These are phyloP conservation scores for Hepsetus odoe DNA, from an alignment of 2,113 vertebrate genomes.

Conservation along the genomic window DNA sequence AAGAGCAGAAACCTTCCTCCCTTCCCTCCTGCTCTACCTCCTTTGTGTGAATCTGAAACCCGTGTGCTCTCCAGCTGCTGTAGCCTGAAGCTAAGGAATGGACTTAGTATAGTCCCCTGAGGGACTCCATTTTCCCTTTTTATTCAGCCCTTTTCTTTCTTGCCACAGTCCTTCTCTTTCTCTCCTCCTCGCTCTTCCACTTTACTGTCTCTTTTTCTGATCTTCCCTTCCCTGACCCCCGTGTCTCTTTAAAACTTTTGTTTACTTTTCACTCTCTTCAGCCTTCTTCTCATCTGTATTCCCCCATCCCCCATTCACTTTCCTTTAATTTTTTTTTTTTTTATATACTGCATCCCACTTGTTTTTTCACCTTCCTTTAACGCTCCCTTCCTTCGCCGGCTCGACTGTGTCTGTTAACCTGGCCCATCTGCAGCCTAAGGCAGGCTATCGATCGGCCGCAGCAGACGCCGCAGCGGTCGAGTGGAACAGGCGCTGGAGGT, in stretches of 20 bases:
- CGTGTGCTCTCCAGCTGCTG: neutral
- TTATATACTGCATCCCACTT: slow-evolving; percentile 41
- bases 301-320: neutral
- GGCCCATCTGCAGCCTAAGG: slow-evolving; percentile 47
- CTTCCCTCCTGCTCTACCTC: neutral
- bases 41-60: neutral
- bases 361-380: slow-evolving; percentile 27
- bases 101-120: neutral
- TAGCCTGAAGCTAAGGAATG: neutral
- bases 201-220: slow-evolving; percentile 29
- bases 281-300: slow-evolving; percentile 14
- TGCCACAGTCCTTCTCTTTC: neutral
- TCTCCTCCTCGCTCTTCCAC: neutral
- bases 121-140: slow-evolving; percentile 18
- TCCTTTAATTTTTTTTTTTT: slow-evolving; percentile 47
- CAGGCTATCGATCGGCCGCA: slow-evolving; percentile 40
- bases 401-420: slow-evolving; percentile 42
- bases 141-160: slow-evolving; percentile 20
- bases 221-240: slow-evolving; percentile 36
- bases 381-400: slow-evolving; percentile 7
- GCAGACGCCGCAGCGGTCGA: slow-evolving; percentile 31
- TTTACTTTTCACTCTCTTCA: slow-evolving; percentile 25
- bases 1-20: neutral
- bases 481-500: slow-evolving; percentile 35
- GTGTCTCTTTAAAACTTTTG: slow-evolving; percentile 23